phyloP scores from a whole-genome alignment of 2,113 vertebrate genomes.

The Urocynchramus pylzowi region DNA sequence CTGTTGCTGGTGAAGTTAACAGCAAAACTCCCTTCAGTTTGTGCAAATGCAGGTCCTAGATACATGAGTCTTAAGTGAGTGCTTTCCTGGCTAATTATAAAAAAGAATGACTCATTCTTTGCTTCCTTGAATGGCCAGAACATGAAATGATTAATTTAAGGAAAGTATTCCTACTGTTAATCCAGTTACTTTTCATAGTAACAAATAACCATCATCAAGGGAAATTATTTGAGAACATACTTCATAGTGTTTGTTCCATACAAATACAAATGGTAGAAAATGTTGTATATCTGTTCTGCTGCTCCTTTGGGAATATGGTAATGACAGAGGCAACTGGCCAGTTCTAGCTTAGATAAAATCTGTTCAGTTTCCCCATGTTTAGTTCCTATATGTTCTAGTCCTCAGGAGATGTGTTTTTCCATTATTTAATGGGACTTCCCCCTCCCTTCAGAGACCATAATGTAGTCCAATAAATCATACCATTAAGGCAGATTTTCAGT shows the following conservation, averaged over 20 bases:
- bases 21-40: background rate
- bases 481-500: background rate
- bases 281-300: background rate
- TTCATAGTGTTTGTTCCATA: background rate
- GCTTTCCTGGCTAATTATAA: background rate
- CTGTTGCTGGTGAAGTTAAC: background rate
- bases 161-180: background rate
- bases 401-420: background rate
- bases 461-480: conserved; percentile 7
- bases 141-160: background rate
- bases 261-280: background rate
- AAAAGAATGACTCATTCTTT: background rate
- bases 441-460: background rate
- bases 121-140: background rate
- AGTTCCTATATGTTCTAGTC: background rate
- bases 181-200: background rate
- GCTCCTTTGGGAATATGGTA: background rate
- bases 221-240: conserved; percentile 13
- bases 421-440: background rate
- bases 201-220: background rate
- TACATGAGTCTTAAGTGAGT: background rate
- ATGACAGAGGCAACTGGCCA: background rate
- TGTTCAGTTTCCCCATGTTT: background rate
- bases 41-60: background rate
- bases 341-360: background rate